Evolutionary conservation across 37 sponge, comb jelly and placozoan genomes (phyloP).

Genomic region (Chondrilla cf. caribensis): DNA sequence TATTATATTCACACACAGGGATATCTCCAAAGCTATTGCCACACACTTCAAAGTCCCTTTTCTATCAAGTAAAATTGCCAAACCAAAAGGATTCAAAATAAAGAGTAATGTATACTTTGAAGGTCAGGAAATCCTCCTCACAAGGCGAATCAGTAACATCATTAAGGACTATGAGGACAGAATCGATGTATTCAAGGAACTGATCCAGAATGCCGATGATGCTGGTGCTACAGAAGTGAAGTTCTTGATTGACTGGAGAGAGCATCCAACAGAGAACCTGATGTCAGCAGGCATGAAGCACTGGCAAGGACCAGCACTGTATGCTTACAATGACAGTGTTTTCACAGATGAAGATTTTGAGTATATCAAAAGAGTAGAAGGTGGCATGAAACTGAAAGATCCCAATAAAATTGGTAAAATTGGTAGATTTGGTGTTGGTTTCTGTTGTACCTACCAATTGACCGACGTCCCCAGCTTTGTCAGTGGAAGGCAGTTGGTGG

Average conservation of each 20-base stretch:
- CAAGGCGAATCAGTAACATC: conserved; percentile 50
- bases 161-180: conserved; percentile 51
- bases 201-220: conserved; percentile 92
- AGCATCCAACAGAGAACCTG: conserved; percentile 31
- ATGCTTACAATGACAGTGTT: conserved; percentile 61
- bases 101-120: neutral
- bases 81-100: conserved; percentile 31
- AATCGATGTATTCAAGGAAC: conserved; percentile 76
- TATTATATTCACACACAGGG: conserved; percentile 28
- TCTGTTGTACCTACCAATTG: conserved; percentile 71
- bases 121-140: conserved; percentile 52
- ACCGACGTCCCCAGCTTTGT: conserved; percentile 89
- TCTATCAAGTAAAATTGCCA: conserved; percentile 44
- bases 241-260: conserved; percentile 71
- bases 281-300: conserved; percentile 43
- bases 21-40: conserved; percentile 7
- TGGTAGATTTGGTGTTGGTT: conserved; percentile 84
- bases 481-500: conserved; percentile 46
- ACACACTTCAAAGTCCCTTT: conserved; percentile 42
- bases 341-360: conserved; percentile 75
- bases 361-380: conserved; percentile 68
- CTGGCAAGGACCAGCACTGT: conserved; percentile 86
- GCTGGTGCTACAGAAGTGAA: conserved; percentile 68
- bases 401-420: conserved; percentile 75
- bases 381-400: conserved; percentile 58